Conservation (phyloP, 2,797 vertebrate genomes). For the Prionace glauca region DNA sequence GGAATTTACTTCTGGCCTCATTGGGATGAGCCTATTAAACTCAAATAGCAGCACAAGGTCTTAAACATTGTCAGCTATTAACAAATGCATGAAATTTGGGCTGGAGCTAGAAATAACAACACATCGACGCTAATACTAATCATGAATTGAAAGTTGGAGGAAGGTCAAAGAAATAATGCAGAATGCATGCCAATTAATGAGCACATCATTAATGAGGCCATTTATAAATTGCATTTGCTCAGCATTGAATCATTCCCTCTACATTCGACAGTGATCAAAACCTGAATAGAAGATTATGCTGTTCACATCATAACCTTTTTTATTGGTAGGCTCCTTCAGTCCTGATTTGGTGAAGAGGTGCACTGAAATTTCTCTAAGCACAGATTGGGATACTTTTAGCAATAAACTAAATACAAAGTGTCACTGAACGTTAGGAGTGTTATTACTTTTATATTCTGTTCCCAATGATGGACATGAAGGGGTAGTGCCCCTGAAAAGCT, state of each 20-base stretch:
- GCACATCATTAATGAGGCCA: background rate
- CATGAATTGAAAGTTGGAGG: background rate
- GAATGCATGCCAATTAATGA: background rate
- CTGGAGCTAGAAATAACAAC: background rate
- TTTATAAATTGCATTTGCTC: background rate
- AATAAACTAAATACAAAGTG: background rate
- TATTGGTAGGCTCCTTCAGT: background rate
- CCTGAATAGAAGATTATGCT: background rate
- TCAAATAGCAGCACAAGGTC: conserved; percentile 9
- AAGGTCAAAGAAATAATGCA: conserved; percentile 1
- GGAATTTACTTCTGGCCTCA: conserved; percentile 21
- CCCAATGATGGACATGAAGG: background rate
- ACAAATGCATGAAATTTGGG: background rate
- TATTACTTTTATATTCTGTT: background rate
- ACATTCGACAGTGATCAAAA: background rate
- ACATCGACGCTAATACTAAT: background rate
- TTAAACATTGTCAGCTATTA: background rate
- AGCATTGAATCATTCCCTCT: background rate
- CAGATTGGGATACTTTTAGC: background rate
- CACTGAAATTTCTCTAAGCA: background rate
- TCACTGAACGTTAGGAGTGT: background rate
- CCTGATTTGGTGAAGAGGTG: background rate
- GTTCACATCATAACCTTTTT: background rate
- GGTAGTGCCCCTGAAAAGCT: background rate
- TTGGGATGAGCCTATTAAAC: conserved; percentile 20